Evolutionary conservation across 2,113 vertebrate genomes (phyloP), one percentile per base, ranked within the genome.

Genomic region (Nannospalax galili): DNA sequence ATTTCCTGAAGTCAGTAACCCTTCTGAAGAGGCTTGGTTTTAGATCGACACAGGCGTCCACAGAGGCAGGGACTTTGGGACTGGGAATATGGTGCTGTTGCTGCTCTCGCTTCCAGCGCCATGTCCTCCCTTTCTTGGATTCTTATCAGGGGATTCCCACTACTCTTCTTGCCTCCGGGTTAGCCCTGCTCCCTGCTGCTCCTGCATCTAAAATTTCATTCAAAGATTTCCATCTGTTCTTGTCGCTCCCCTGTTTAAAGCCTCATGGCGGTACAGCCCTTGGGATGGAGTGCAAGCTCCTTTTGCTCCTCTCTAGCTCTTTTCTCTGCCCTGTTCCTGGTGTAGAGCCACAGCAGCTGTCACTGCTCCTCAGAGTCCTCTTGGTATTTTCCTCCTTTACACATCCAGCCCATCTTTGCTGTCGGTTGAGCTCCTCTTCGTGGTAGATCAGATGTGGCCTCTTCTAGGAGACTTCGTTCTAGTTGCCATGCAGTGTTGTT

Each of bases 201-300:
- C 9, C 20, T 85, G 28, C 11, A 40, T 37, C 69, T 60, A 81
- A 74, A 91, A 40, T 97, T 93, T 97, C 81, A 90, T 79, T 96
- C 22, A 96, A 11, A 95, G 89, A 88, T n/a, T n/a, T 45, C 12
- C 84, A 26, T 17, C 19, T 84, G 69, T 84, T 96, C 78, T 75
- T 84, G 37, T 75, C 17, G 60, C 75, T 58, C 24, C 48, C 22
- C 65, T n/a, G 4, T 89, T 93, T 64, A 84, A 79, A 93, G 69
- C 62, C 12, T 64, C 65, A 75, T 73, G 60, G 7, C 65, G 77
- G 17, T 60, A 52, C 81, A 88, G 26, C 28, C 26, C 16, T 72
- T 84, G 48, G 20, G 45, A 84, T 42, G 37, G 90, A 93, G n/a
- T 93, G 42, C 72, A 65, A 35, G 58, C 7, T 95, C 19, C 72